Evolutionary conservation across 2,113 vertebrate genomes (phyloP).

Genomic region (Panthera uncia): DNA sequence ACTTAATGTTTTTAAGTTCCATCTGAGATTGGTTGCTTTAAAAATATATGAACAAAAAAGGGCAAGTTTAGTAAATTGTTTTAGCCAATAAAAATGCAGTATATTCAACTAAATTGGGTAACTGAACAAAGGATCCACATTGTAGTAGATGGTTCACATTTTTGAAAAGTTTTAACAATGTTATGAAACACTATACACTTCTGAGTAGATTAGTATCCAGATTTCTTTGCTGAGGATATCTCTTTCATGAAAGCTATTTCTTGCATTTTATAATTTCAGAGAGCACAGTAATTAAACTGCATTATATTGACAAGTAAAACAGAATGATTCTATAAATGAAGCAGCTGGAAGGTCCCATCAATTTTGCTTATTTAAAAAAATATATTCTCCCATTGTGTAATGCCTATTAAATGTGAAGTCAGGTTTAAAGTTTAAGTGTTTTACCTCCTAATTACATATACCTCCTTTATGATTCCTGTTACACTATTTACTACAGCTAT

Average conservation of each 20-base stretch:
- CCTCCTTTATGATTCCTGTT: neutral
- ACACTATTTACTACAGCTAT: neutral
- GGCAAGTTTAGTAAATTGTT: slow-evolving; percentile 61
- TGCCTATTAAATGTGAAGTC: slow-evolving; percentile 6
- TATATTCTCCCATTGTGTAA: neutral
- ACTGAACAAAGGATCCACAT: neutral
- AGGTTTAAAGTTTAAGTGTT: slow-evolving; percentile 47
- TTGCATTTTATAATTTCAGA: slow-evolving; percentile 49
- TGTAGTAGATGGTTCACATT: neutral
- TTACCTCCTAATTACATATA: slow-evolving; percentile 35
- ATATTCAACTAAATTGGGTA: slow-evolving; percentile 50
- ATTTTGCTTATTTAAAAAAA: slow-evolving; percentile 42
- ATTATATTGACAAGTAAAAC: slow-evolving; percentile 57
- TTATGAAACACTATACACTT: slow-evolving; percentile 21
- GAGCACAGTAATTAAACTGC: slow-evolving; percentile 21
- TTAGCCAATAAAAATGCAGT: slow-evolving; percentile 59
- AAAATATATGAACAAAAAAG: slow-evolving; percentile 46
- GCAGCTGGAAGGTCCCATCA: neutral
- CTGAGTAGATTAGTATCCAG: slow-evolving; percentile 32
- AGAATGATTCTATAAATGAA: slow-evolving; percentile 39
- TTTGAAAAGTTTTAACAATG: slow-evolving; percentile 52
- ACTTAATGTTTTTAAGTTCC: neutral
- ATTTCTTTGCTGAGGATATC: neutral
- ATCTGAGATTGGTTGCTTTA: slow-evolving; percentile 23
- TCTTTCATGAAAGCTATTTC: slow-evolving; percentile 46